Evolutionary conservation across 2,113 vertebrate species (phyloP).

Genomic region (Cyanoliseus patagonus): DNA sequence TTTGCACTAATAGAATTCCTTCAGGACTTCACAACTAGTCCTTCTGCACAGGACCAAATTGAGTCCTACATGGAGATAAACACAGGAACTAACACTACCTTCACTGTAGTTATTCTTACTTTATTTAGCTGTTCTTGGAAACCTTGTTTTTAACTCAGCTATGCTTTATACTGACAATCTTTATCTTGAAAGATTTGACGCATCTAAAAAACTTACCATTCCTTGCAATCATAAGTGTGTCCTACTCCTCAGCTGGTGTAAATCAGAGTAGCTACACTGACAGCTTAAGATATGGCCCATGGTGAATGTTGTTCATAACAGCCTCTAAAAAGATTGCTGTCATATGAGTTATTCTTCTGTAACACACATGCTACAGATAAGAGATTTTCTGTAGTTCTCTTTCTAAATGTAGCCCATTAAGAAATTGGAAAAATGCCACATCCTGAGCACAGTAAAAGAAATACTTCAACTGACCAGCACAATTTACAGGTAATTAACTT

Average conservation of each 20-base stretch:
- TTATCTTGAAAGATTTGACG: slow-evolving; percentile 15
- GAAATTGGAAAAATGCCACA: neutral
- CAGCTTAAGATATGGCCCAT: neutral
- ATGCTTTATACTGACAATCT: neutral
- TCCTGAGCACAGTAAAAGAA: neutral
- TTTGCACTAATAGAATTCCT: neutral
- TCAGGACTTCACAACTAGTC: neutral
- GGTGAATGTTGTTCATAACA: neutral
- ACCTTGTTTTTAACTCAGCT: neutral
- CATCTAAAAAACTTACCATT: neutral
- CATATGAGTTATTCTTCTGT: slow-evolving; percentile 7
- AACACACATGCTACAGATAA: neutral
- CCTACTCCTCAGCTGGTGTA: neutral
- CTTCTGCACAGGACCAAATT: neutral
- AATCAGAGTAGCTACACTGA: slow-evolving; percentile 1
- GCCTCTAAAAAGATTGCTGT: neutral
- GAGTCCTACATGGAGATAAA: neutral
- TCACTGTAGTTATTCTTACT: neutral
- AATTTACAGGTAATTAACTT: slow-evolving; percentile 15
- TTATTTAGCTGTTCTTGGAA: neutral
- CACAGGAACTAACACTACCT: neutral
- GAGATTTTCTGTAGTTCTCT: neutral
- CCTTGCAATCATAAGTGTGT: neutral
- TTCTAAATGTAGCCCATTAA: neutral
- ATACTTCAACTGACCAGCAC: neutral